These are phyloP conservation scores for Adelosebastes latens DNA, from an alignment of 2,797 vertebrate species.

Conservation along the genomic window DNA sequence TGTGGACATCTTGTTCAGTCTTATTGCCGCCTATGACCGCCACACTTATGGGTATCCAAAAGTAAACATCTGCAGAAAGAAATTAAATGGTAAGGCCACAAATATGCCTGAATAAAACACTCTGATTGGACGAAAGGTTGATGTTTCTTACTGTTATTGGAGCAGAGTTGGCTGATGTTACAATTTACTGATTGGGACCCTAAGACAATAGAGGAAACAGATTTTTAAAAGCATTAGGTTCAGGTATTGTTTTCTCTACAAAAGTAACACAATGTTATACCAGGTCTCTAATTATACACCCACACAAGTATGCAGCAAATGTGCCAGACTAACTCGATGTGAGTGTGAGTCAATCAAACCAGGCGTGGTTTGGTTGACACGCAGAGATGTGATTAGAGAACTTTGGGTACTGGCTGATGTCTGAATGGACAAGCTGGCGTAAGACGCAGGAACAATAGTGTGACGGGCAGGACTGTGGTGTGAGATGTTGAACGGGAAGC, in stretches of 20 bases:
- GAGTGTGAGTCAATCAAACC: too few relatives aligned
- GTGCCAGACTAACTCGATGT: neutral
- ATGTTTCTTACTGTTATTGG: conserved; percentile 61
- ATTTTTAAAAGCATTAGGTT: neutral
- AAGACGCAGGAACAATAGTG: neutral
- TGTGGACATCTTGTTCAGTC: conserved; percentile 17
- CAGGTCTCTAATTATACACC: neutral
- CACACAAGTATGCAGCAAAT: neutral
- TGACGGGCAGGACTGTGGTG: neutral
- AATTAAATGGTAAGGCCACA: neutral
- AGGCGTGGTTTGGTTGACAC: neutral
- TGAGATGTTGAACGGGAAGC: neutral
- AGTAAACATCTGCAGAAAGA: conserved; percentile 65
- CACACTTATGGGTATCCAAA: conserved; percentile 69
- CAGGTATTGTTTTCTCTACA: neutral
- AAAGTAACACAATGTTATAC: neutral
- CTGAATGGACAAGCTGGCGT: conserved; percentile 15
- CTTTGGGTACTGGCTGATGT: neutral
- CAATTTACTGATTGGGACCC: conserved; percentile 48
- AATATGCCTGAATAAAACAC: neutral
- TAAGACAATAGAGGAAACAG: conserved; percentile 9
- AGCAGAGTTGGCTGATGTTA: conserved; percentile 64
- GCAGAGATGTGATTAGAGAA: neutral
- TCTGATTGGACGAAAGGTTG: neutral
- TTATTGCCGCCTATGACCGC: neutral